Conservation (phyloP, 2,888 invertebrate species). For the Prostheceraeus crozeri region DNA sequence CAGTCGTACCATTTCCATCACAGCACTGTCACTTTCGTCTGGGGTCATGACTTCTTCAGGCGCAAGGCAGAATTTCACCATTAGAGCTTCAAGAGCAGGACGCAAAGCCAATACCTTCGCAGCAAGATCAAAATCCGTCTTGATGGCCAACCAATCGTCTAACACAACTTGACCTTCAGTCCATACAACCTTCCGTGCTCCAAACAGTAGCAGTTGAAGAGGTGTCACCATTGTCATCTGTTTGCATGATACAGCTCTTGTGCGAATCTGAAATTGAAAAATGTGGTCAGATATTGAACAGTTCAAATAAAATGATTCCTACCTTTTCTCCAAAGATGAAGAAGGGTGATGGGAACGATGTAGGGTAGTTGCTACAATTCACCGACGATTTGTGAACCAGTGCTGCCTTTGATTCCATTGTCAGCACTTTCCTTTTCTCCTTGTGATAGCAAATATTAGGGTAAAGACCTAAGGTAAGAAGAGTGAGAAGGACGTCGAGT, state of each 20-base stretch:
- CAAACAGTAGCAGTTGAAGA: conserved; percentile 81
- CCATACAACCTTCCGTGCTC: conserved; percentile 72
- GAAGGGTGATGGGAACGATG: conserved; percentile 83
- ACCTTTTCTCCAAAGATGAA: conserved; percentile 96
- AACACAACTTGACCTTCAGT: conserved; percentile 66
- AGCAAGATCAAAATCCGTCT: conserved; percentile 72
- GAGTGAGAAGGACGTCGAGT: conserved; percentile 62
- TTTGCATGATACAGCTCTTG: conserved; percentile 87
- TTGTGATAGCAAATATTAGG: conserved; percentile 92
- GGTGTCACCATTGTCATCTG: conserved; percentile 93
- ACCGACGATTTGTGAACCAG: conserved; percentile 93
- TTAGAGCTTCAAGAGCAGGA: conserved; percentile 76
- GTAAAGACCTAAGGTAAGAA: conserved; percentile 82
- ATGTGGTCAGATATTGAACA: neutral
- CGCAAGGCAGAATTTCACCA: conserved; percentile 66
- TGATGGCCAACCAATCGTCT: conserved; percentile 84
- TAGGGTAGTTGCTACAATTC: conserved; percentile 62
- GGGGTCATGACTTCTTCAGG: conserved; percentile 70
- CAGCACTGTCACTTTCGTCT: conserved; percentile 62
- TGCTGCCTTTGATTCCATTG: conserved; percentile 75
- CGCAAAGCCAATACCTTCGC: conserved; percentile 75
- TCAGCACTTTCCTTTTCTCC: conserved; percentile 81
- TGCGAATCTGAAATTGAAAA: conserved; percentile 65
- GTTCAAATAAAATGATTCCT: conserved; percentile 31
- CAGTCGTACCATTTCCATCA: conserved; percentile 66